Percentiles rank a stretch among this genome's conserved stretches.
Evolutionary conservation across 2,113 vertebrate species (phyloP).

Genomic region (Ictidomys tridecemlineatus): DNA sequence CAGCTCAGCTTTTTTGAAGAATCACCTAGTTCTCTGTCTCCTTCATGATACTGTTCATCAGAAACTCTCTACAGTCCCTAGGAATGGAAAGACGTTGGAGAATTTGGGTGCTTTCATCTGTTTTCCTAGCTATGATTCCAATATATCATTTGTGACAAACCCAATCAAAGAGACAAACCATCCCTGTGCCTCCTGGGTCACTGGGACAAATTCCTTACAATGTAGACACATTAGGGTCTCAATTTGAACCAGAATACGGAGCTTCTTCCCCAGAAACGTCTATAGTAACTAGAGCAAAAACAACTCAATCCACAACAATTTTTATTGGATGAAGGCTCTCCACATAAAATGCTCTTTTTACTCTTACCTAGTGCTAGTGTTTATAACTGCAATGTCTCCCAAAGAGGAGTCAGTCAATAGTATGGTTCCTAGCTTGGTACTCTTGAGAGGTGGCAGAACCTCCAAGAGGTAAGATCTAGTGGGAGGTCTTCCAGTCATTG

Average conservation of each 20-base stretch:
- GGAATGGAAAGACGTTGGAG: not conserved
- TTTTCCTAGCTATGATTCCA: conserved; percentile 7
- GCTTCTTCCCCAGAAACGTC: not conserved
- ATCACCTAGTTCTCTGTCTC: not conserved
- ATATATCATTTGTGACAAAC: conserved; percentile 11
- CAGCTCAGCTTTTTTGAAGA: not conserved
- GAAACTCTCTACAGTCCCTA: not conserved
- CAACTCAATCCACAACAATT: not conserved
- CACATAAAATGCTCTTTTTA: not conserved
- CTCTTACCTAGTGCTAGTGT: not conserved
- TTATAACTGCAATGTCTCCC: not conserved
- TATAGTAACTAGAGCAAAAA: not conserved
- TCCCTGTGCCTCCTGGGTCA: not conserved
- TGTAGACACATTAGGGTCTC: not conserved
- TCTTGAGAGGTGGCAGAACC: not conserved
- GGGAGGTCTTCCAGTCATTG: not conserved
- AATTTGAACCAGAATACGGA: conserved; percentile 22
- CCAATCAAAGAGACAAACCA: not conserved
- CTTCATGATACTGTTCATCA: conserved; percentile 4
- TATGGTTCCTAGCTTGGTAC: too few species aligned
- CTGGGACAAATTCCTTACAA: conserved; percentile 12
- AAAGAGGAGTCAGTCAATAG: not conserved
- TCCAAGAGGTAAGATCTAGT: not conserved
- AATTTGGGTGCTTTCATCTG: conserved; percentile 5
- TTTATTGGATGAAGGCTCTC: not conserved